Conservation (phyloP, 1,140 invertebrate genomes). For the Homalodisca vitripennis region DNA sequence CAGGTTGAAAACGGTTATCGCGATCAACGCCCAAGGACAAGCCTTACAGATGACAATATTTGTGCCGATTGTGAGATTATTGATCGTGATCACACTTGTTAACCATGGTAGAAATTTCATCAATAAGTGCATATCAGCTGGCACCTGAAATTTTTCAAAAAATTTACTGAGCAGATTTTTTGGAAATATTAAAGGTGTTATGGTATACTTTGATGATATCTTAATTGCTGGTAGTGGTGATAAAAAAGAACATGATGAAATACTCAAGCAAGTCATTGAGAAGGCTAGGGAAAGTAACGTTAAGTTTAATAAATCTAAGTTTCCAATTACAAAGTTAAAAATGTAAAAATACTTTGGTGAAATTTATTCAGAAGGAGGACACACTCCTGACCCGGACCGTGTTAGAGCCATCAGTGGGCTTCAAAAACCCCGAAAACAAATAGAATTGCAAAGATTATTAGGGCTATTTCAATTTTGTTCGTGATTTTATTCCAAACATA, state of each 20-base stretch:
- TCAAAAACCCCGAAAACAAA: not conserved
- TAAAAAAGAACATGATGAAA: slow-evolving; percentile 39
- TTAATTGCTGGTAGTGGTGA: slow-evolving; percentile 39
- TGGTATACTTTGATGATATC: slow-evolving; percentile 45
- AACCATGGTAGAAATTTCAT: no score
- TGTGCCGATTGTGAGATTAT: no score
- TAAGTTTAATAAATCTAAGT: slow-evolving; percentile 44
- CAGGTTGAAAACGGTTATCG: no score
- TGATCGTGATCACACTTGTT: no score
- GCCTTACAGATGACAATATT: no score
- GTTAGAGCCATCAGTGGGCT: slow-evolving; percentile 10
- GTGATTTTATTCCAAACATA: slow-evolving; percentile 42
- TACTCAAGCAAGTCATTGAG: slow-evolving; percentile 37
- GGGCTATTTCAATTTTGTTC: slow-evolving; percentile 43
- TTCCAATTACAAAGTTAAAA: slow-evolving; percentile 44
- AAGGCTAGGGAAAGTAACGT: slow-evolving; percentile 41
- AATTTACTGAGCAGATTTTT: slow-evolving; percentile 38
- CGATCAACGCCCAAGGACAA: no score
- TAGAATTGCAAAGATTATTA: slow-evolving; percentile 39
- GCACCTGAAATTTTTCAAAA: slow-evolving; percentile 43
- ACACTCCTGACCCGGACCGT: slow-evolving; percentile 31
- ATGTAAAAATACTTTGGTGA: slow-evolving; percentile 36
- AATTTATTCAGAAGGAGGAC: slow-evolving; percentile 38
- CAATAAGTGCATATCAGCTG: no score
- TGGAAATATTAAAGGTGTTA: slow-evolving; percentile 41